Base-by-base conservation (phyloP, 2,888 invertebrate genomes). In the Labia minor region DNA sequence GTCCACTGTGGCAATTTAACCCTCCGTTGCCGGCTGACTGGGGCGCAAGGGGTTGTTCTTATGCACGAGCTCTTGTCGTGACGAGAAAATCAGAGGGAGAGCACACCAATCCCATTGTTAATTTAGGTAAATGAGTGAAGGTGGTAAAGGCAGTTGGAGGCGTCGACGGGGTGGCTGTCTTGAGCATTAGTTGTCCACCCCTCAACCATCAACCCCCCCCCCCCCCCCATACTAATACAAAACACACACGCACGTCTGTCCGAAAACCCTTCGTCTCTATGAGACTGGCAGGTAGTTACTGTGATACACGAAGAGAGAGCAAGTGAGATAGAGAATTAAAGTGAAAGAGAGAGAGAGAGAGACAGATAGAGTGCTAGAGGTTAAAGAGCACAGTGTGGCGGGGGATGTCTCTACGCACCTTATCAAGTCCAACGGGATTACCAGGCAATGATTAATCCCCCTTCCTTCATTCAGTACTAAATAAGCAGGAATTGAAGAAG, bases 61-160 rank as follows among this genome's bases (percentile, higher is more conserved):
- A 49, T 49, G 49, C 16, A 49, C 49, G 49, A 49, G 49, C 49
- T 49, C 49, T 49, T 49, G 49, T 49, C 49, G 49, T 49, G 49
- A 49, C 49, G 49, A 49, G 49, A 49, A 49, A 49, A 49, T 49
- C 49, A 49, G 26, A 26, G 26, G 8, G 26, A 26, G 49, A 49
- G 16, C 14, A 49, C 49, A 49, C 49, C n/a, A 49, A 49, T 49
- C 49, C 49, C 49, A 49, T 49, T 49, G 49, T 49, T 49, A 49
- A 49, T 49, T 49, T 49, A 49, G 49, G 49, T 49, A 49, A 49
- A 49, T 49, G 49, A 49, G 49, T 49, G 49, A 49, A 49, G 49
- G 49, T 49, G 49, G 49, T 14, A 49, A 49, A 4, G 49, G 49
- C 49, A 49, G 49, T 49, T 14, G 49, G n/a, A 49, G 49, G 49